Base-by-base conservation (phyloP, 2,797 vertebrate species). In the Passerculus sandwichensis region DNA sequence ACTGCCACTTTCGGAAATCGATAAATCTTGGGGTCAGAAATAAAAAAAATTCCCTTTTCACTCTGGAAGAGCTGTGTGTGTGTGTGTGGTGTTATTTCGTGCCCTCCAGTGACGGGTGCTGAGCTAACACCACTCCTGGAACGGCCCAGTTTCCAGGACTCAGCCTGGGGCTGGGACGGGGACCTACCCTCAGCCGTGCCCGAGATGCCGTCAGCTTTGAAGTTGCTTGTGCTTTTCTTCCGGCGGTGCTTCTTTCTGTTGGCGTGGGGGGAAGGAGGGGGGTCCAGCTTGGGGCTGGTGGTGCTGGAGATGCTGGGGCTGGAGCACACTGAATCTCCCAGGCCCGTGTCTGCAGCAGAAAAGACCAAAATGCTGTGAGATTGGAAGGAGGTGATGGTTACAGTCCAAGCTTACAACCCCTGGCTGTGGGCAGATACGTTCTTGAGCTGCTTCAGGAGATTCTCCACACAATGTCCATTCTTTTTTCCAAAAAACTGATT, bases 191-290 rank as follows among this genome's bases (percentile, higher is more conserved):
- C 99, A 5, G 99, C 99, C 14, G 99, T 98, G 97, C 99, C 98
- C 5, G 99, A 98, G 89, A 99, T 98, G 21, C 99, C 99, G 23
- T 99, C 99, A 5, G 98, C 98, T 93, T 99, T 99, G 97, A 99
- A 99, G 98, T 99, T 99, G 97, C 99, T 99, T 36, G 99, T 99
- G 97, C 99, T 99, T 97, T 99, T 99, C 99, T 99, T 99, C 98
- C 99, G 95, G 15, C 99, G 98, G 96, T 99, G 99, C 85, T 99
- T 99, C 98, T 99, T 99, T 91, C 99, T 98, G 98, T 99, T 99
- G 97, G 99, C 99, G 16, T 99, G 99, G 15, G 99, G 99, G 25
- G 99, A 99, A 7, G 99, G 99, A 25, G 99, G 99, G 3, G 99
- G 99, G 87, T 99, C 99, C 67, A 99, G 98, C 97, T 99, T 99